Percentiles rank a stretch among this genome's conserved stretches.
These are phyloP conservation scores for Apogon hyalosoma DNA, from an alignment of 2,797 vertebrate species.

Conservation along the genomic window DNA sequence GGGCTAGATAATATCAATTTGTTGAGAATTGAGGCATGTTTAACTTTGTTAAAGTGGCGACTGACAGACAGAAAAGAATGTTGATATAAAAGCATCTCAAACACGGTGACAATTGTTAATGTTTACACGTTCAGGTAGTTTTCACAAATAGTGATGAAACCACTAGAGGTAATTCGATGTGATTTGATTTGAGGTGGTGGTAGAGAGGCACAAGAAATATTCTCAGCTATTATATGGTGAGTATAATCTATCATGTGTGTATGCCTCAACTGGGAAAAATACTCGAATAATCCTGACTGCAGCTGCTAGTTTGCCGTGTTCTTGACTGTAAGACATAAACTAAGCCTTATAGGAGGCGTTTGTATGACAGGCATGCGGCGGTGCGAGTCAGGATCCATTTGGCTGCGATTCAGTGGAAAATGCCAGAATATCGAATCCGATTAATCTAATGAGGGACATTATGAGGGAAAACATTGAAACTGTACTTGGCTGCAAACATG, in stretches of 20 bases:
- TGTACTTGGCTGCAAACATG: slow-evolving; percentile 48
- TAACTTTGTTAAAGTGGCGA: slow-evolving; percentile 47
- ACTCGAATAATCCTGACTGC: slow-evolving; percentile 24
- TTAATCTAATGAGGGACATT: slow-evolving; percentile 65
- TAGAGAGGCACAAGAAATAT: background rate
- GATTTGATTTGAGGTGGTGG: background rate
- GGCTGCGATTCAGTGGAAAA: slow-evolving; percentile 61
- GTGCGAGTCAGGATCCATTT: slow-evolving; percentile 64
- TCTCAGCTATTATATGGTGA: background rate
- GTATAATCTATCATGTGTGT: background rate
- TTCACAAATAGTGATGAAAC: background rate
- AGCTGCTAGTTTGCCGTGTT: slow-evolving; percentile 27
- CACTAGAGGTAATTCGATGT: background rate
- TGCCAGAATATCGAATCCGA: slow-evolving; percentile 55
- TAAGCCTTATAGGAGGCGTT: slow-evolving; percentile 48
- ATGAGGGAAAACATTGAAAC: slow-evolving; percentile 53
- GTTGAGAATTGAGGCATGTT: slow-evolving; percentile 38
- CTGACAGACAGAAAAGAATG: slow-evolving; percentile 4
- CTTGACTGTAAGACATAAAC: slow-evolving; percentile 44
- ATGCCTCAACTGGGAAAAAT: slow-evolving; percentile 2
- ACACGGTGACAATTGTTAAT: slow-evolving; percentile 4
- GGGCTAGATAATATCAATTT: slow-evolving; percentile 53
- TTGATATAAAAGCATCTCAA: slow-evolving; percentile 6
- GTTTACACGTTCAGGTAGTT: slow-evolving; percentile 3
- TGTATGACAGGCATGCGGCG: slow-evolving; percentile 42